Conservation (phyloP, 2,888 invertebrate genomes). For the Falcaria lacertinaria region DNA sequence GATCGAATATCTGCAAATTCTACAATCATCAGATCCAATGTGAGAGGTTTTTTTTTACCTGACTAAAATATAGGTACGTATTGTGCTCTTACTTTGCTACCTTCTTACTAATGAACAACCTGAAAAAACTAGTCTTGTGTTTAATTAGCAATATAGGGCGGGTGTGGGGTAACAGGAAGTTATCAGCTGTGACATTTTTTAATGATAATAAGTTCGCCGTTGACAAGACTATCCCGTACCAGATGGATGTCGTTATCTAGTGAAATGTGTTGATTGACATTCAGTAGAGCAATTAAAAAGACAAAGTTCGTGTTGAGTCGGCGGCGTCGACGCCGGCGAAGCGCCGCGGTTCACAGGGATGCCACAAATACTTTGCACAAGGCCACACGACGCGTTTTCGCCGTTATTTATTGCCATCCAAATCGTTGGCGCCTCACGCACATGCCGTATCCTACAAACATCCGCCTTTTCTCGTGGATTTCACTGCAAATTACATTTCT, state of each 20-base stretch:
- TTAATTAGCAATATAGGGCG: constrained; percentile 3
- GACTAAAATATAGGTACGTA: too few species aligned
- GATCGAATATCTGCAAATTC: too few species aligned
- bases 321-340: constrained; percentile 28
- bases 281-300: constrained; percentile 59
- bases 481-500: not conserved
- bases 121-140: too few species aligned
- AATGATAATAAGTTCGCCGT: constrained; percentile 19
- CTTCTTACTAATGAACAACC: too few species aligned
- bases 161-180: too few species aligned
- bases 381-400: constrained; percentile 52
- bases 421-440: constrained; percentile 33
- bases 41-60: too few species aligned
- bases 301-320: constrained; percentile 9
- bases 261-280: constrained; percentile 61
- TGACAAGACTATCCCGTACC: constrained; percentile 29
- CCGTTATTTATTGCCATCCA: constrained; percentile 51
- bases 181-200: constrained; percentile 14
- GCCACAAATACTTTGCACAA: constrained; percentile 69
- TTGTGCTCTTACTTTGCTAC: too few species aligned
- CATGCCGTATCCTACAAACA: constrained; percentile 4
- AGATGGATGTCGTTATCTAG: constrained; percentile 35
- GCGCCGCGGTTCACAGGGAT: constrained; percentile 36
- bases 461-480: not conserved
- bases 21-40: too few species aligned